Evolutionary conservation across 37 sponge, comb jelly and placozoan species (phyloP).

Genomic region (Hormiphora californensis): DNA sequence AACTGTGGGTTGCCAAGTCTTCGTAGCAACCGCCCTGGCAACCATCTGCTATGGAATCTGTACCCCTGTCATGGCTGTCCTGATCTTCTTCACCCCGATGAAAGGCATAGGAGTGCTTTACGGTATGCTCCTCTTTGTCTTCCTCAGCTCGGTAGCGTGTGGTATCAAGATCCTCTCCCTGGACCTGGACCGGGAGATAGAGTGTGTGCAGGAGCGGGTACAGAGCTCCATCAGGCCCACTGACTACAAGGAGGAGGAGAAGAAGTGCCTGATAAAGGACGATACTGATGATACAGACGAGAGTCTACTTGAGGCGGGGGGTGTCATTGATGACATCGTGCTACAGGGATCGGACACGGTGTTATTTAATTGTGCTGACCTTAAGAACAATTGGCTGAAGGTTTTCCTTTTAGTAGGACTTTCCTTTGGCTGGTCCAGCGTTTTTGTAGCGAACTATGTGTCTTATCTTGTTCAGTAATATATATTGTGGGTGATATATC

Average conservation of each 20-base stretch:
- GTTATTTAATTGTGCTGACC: not conserved
- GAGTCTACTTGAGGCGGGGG: not conserved
- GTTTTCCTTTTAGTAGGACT: not conserved
- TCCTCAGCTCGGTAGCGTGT: not conserved
- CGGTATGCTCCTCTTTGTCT: constrained; percentile 26
- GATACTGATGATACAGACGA: constrained; percentile 3
- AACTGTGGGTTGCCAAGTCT: constrained; percentile 7
- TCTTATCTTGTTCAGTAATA: too few relatives aligned
- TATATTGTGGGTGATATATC: too few relatives aligned
- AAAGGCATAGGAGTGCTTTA: not conserved
- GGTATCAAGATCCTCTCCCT: not conserved
- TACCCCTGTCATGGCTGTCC: not conserved
- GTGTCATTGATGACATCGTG: not conserved
- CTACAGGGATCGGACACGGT: not conserved
- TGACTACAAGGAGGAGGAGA: not conserved
- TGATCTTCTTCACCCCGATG: constrained; percentile 12
- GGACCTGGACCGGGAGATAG: not conserved
- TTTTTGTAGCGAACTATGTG: not conserved
- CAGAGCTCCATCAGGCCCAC: not conserved
- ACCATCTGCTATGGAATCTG: constrained; percentile 1
- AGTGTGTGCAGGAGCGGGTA: not conserved
- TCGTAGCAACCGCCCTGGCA: constrained; percentile 24
- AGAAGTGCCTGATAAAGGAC: not conserved
- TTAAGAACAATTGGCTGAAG: not conserved
- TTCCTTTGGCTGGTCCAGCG: not conserved